phyloP scores from a whole-genome alignment of 2,797 vertebrate species.

The Phylloscopus collybita region DNA sequence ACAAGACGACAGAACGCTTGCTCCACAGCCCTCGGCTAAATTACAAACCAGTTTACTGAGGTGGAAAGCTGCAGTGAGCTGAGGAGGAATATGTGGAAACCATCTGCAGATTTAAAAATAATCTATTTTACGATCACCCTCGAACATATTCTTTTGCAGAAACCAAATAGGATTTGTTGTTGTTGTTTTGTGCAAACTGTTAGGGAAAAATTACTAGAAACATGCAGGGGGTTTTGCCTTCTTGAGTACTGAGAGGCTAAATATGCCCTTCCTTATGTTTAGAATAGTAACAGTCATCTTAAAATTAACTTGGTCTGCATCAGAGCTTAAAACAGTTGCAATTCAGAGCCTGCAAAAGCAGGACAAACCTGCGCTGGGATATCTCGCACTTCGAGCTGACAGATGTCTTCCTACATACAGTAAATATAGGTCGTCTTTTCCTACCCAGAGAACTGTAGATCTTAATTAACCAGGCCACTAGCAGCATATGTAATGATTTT shows the following conservation, averaged over 20 bases:
- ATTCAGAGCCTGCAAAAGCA: conserved; percentile 57
- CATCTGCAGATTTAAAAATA: conserved; percentile 74
- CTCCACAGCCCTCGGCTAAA: conserved; percentile 64
- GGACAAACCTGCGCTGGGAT: conserved; percentile 53
- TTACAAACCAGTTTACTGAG: conserved; percentile 61
- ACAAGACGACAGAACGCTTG: conserved; percentile 48
- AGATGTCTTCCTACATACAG: conserved; percentile 67
- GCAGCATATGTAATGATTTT: conserved; percentile 64
- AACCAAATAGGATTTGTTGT: conserved; percentile 57
- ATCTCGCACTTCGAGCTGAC: conserved; percentile 47
- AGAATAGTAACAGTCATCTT: conserved; percentile 71
- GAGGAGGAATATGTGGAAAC: conserved; percentile 59
- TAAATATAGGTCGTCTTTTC: conserved; percentile 68
- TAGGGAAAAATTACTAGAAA: conserved; percentile 70
- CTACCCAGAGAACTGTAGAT: conserved; percentile 62
- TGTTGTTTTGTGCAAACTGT: conserved; percentile 67
- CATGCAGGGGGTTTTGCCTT: conserved; percentile 64
- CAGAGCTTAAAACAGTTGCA: conserved; percentile 63
- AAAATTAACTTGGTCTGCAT: conserved; percentile 66
- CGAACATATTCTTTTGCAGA: conserved; percentile 52
- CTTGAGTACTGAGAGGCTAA: conserved; percentile 69
- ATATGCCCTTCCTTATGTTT: conserved; percentile 74
- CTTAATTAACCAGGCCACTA: conserved; percentile 73
- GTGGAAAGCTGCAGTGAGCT: conserved; percentile 64
- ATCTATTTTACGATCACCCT: conserved; percentile 62